Evolutionary conservation across 2,113 vertebrate species (phyloP).

Genomic region (Bagarius yarrelli): DNA sequence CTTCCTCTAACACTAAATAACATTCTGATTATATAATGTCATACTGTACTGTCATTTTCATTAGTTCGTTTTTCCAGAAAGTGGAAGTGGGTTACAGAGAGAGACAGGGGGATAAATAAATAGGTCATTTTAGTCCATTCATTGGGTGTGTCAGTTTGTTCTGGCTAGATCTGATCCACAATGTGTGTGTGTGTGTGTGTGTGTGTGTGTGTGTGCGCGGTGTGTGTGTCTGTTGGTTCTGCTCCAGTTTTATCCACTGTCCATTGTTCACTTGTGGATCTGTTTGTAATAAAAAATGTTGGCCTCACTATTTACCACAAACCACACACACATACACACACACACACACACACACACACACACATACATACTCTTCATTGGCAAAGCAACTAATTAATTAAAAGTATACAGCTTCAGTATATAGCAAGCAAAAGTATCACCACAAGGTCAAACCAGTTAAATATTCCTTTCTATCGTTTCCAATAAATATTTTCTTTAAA

Average conservation of each 20-base stretch:
- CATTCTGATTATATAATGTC: slow-evolving; percentile 2
- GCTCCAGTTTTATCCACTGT: slow-evolving; percentile 38
- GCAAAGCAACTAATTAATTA: neutral
- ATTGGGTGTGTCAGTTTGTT: slow-evolving; percentile 33
- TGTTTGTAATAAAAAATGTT: slow-evolving; percentile 51
- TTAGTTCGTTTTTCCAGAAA: slow-evolving; percentile 1
- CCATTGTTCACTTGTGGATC: slow-evolving; percentile 42
- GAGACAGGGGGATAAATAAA: neutral
- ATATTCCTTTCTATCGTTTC: neutral
- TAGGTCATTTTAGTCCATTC: neutral
- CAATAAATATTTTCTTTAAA: too few relatives aligned
- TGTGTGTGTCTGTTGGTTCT: slow-evolving; percentile 23
- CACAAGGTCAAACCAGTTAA: neutral
- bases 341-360: slow-evolving; percentile 14
- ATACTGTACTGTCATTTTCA: neutral
- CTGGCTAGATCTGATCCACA: neutral
- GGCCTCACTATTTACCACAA: slow-evolving; percentile 25
- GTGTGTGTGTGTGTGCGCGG: neutral
- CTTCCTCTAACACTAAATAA: neutral
- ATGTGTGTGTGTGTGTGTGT: slow-evolving; percentile 16
- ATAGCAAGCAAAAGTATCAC: neutral
- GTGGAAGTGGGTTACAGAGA: neutral
- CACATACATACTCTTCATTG: neutral
- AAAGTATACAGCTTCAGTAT: neutral
- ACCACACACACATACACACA: slow-evolving; percentile 12